Conservation (phyloP, 2,113 vertebrate species). For the Istiophorus platypterus region DNA sequence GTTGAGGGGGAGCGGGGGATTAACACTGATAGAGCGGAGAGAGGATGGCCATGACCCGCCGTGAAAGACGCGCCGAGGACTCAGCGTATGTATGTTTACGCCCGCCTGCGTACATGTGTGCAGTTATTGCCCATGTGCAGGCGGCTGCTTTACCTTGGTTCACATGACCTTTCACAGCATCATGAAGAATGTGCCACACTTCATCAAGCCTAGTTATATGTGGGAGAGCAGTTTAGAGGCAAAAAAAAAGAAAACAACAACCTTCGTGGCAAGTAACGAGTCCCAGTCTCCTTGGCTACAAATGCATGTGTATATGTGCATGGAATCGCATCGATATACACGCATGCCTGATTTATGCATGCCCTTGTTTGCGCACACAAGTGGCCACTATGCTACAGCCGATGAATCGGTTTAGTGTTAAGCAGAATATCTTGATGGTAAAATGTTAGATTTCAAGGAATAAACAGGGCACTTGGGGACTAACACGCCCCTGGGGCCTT, state of each 20-base stretch:
- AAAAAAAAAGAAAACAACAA: too few species aligned
- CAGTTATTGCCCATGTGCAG: constrained; percentile 6
- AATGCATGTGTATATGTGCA: constrained; percentile 12
- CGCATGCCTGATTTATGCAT: constrained; percentile 44
- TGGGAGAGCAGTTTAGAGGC: constrained; percentile 30
- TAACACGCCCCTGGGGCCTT: constrained; percentile 10
- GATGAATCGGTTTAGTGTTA: constrained; percentile 53
- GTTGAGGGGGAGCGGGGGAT: constrained; percentile 49
- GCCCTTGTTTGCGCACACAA: constrained; percentile 22
- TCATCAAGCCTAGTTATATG: constrained; percentile 58
- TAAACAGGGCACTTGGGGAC: constrained; percentile 14
- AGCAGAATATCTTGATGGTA: constrained; percentile 29
- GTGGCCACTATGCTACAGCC: constrained; percentile 29
- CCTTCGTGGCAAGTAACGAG: constrained; percentile 37
- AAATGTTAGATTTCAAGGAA: constrained; percentile 22
- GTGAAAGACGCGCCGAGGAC: constrained; percentile 21
- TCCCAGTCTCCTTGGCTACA: constrained; percentile 36
- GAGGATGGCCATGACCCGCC: constrained; percentile 25
- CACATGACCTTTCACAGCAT: constrained; percentile 37
- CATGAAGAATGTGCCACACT: constrained; percentile 56
- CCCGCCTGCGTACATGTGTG: constrained; percentile 4
- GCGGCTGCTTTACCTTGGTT: constrained; percentile 9
- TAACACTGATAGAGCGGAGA: constrained; percentile 30
- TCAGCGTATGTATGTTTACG: not conserved
- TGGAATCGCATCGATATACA: constrained; percentile 3